phyloP scores from a whole-genome alignment of 2,113 vertebrate genomes.

The Cepphus grylle region DNA sequence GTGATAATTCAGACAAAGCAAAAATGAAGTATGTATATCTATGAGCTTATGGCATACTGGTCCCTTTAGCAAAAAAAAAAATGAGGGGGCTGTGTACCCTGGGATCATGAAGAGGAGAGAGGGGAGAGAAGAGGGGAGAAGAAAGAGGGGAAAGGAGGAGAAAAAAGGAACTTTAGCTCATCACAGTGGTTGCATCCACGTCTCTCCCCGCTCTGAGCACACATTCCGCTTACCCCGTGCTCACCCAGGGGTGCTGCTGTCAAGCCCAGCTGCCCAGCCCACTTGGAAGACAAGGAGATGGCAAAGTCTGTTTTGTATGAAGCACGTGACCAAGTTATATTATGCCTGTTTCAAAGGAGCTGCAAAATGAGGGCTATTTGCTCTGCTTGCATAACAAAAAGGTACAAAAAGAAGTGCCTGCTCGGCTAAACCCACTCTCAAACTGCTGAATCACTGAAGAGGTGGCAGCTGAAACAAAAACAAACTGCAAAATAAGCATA shows the following conservation, averaged over 20 bases:
- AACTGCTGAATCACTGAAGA: conserved; percentile 22
- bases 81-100: not conserved
- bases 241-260: not conserved
- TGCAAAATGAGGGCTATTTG: not conserved
- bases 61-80: not conserved
- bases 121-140: not conserved
- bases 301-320: not conserved
- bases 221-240: not conserved
- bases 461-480: conserved; percentile 28
- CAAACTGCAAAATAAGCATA: conserved; percentile 24
- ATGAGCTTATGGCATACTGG: not conserved
- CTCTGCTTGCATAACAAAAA: conserved; percentile 21
- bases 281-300: not conserved
- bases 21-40: not conserved
- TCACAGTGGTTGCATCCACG: not conserved
- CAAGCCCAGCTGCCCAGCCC: not conserved
- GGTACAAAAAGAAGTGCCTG: conserved; percentile 1
- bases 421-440: not conserved
- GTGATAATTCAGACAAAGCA: conserved; percentile 49
- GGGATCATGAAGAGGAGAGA: not conserved
- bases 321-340: not conserved
- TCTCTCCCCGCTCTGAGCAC: not conserved
- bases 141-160: too few species aligned
- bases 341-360: not conserved
- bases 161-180: not conserved